Evolutionary conservation across 2,888 invertebrate species (phyloP).

Genomic region (Ecliptopera silaceata): DNA sequence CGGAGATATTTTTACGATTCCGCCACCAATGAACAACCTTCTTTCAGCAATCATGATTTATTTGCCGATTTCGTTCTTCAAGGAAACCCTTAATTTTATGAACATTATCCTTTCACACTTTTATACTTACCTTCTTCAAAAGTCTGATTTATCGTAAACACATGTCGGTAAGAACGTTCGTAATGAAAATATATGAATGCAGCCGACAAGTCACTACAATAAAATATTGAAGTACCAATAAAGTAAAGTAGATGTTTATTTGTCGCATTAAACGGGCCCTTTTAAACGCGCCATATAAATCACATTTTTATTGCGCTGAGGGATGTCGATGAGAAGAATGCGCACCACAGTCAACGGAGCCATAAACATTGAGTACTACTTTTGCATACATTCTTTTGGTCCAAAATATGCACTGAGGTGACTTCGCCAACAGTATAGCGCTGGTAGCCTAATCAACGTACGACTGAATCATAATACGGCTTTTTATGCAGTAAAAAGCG

Average conservation of each 20-base stretch:
- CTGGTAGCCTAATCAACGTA: too few species aligned
- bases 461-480: too few species aligned
- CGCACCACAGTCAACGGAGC: neutral
- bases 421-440: too few species aligned
- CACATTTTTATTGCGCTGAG: conserved; percentile 32
- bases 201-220: conserved; percentile 30
- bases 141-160: conserved; percentile 31
- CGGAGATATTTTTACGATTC: conserved; percentile 17
- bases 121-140: conserved; percentile 14
- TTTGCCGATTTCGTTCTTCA: conserved; percentile 12
- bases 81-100: conserved; percentile 14
- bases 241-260: conserved; percentile 40
- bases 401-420: neutral
- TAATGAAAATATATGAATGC: conserved; percentile 28
- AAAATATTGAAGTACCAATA: conserved; percentile 39
- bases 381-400: neutral
- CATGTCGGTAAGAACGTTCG: conserved; percentile 27
- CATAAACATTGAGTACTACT: neutral
- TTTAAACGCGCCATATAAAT: conserved; percentile 34
- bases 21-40: conserved; percentile 3
- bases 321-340: conserved; percentile 18
- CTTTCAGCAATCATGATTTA: conserved; percentile 20
- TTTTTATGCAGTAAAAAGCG: neutral
- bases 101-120: conserved; percentile 16
- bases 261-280: conserved; percentile 32